phyloP scores from a whole-genome alignment of 2,888 invertebrate genomes.

The Deroplatys truncata region DNA sequence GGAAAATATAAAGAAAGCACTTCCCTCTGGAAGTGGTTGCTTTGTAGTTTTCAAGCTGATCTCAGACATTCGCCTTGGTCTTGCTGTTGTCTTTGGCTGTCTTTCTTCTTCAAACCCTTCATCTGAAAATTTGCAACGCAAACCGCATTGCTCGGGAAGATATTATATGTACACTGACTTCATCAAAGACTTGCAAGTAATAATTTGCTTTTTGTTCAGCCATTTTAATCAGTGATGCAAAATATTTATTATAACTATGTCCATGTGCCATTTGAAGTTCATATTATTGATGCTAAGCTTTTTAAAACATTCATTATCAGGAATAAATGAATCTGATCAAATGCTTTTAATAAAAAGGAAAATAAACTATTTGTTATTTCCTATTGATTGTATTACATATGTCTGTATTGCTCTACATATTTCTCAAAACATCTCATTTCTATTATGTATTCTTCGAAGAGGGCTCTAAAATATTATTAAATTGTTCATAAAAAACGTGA shows the following conservation, averaged over 20 bases:
- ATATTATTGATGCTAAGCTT: neutral
- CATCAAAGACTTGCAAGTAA: neutral
- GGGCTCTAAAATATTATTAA: no score
- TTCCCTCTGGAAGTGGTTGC: conserved; percentile 87
- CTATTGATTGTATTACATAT: no score
- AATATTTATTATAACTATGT: neutral
- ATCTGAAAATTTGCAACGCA: conserved; percentile 36
- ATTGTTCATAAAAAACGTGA: no score
- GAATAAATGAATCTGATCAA: no score
- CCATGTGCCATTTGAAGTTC: neutral
- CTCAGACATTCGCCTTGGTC: conserved; percentile 83
- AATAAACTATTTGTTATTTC: no score
- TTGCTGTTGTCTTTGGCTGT: conserved; percentile 56
- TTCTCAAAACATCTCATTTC: no score
- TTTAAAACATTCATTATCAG: no score
- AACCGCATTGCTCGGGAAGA: conserved; percentile 9
- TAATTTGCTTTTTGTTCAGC: neutral
- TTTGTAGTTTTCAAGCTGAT: conserved; percentile 77
- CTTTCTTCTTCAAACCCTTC: conserved; percentile 50
- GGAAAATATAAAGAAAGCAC: conserved; percentile 91
- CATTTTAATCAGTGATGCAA: neutral
- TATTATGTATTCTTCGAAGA: no score
- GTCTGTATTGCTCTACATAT: no score
- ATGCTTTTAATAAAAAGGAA: no score
- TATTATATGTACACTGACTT: neutral